Base-by-base conservation (phyloP, 2,888 invertebrate genomes). In the Diarsia rubi region DNA sequence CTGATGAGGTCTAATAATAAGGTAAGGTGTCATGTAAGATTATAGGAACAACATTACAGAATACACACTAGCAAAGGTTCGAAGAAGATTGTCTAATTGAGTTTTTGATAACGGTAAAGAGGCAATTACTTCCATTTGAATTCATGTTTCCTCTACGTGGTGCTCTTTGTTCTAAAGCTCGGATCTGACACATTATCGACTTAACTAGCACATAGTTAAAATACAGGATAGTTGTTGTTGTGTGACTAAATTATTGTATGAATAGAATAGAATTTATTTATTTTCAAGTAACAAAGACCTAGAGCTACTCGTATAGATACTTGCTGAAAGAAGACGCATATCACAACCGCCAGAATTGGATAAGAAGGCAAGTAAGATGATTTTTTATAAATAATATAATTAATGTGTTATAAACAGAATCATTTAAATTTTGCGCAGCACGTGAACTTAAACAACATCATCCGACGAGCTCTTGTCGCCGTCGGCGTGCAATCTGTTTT, bases 321-420 rank as follows among this genome's bases (percentile, higher is more conserved):
- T n/a, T 31, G 4, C 11, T 62, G 19, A 44, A 11, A 27, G 59
- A 63, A 37, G 89, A 87, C 8, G 83, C 88, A 68, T 89, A 90
- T 63, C 86, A 27, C 11, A 4, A 52, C n/a, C n/a, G 0, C 52
- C 72, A 89, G 87, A 3, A 27, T 24, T 24, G 16, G 24, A 27
- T 27, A 27, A 27, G 16, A 57, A 16, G 27, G 54, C 24, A 27
- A 16, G 72, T 91, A 57, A 57, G 27, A 27, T 24, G 89, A 2
- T 24, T 37, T 19, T 45, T n/a, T 37, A 19, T 9, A 9, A 3
- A n/a, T 52, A 27, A 37, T 6, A 8, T 5, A 37, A 37, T 37
- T 5, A 49, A 4, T 65, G 9, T 9, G 31, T 31, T 4, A 2
- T 14, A 14, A 3, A 24, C 14, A 24, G 19, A 45, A 47, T 31